These are phyloP conservation scores for Seladonia tumulorum DNA, from an alignment of 2,888 invertebrate genomes.

Conservation along the genomic window DNA sequence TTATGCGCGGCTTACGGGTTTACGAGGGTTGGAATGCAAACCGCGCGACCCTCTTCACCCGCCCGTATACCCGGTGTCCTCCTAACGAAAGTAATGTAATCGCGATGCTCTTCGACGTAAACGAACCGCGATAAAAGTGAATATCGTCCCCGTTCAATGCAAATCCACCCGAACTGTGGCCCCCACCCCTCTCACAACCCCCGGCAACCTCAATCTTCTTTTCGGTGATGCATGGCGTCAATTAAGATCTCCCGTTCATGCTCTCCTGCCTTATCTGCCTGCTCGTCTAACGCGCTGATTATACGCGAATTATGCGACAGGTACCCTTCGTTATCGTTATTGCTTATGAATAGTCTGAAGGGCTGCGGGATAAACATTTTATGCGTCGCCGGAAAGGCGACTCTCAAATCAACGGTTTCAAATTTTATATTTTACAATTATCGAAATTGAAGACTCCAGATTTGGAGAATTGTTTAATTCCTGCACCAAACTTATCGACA, in stretches of 20 bases:
- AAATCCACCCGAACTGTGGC: conserved; percentile 39
- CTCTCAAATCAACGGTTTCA: background rate
- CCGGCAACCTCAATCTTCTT: background rate
- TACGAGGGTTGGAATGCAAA: conserved; percentile 67
- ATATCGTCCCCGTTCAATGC: conserved; percentile 46
- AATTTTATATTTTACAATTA: too few species aligned
- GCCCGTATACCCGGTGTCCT: conserved; percentile 35
- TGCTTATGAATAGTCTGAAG: background rate
- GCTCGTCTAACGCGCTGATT: background rate
- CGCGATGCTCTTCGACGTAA: conserved; percentile 53
- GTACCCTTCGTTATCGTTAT: background rate
- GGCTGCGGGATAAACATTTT: background rate
- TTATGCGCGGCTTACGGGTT: conserved; percentile 63
- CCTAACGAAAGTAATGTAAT: conserved; percentile 58
- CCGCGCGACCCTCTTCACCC: conserved; percentile 46
- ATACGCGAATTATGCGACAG: conserved; percentile 1
- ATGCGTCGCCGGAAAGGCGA: background rate
- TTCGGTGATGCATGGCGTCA: conserved; percentile 13
- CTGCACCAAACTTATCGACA: too few species aligned
- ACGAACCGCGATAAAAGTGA: conserved; percentile 56
- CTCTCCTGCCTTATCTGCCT: background rate
- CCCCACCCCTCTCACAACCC: background rate
- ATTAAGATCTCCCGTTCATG: conserved; percentile 15
- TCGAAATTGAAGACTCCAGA: too few species aligned
- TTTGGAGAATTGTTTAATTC: too few species aligned